These are phyloP conservation scores for Dunckerocampus dactyliophorus DNA, from an alignment of 2,113 vertebrate genomes.

Conservation along the genomic window DNA sequence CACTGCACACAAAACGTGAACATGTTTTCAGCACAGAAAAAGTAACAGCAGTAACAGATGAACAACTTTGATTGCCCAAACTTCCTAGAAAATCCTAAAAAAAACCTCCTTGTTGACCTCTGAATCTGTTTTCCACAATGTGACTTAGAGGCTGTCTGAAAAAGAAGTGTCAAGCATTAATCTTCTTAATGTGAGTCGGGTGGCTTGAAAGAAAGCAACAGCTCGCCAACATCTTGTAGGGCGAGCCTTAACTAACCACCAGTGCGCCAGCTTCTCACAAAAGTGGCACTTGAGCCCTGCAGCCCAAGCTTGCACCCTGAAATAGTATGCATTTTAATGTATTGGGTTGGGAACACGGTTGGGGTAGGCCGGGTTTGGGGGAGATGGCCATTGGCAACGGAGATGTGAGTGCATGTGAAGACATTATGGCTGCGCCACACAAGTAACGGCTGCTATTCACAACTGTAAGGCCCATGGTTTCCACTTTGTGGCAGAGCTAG, in stretches of 20 bases:
- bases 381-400: conserved; percentile 25
- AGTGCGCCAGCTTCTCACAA: conserved; percentile 46
- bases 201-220: conserved; percentile 20
- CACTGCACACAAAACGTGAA: no score
- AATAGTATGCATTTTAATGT: conserved; percentile 63
- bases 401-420: conserved; percentile 33
- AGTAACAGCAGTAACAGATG: no score
- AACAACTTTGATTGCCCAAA: neutral
- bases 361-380: conserved; percentile 14
- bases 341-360: conserved; percentile 46
- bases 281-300: conserved; percentile 58
- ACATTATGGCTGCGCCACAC: conserved; percentile 23
- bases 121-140: conserved; percentile 29
- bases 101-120: conserved; percentile 15
- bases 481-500: conserved; percentile 56
- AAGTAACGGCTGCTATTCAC: conserved; percentile 62
- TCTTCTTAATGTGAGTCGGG: conserved; percentile 51
- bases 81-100: conserved; percentile 6
- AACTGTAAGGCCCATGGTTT: conserved; percentile 48
- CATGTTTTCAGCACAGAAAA: no score
- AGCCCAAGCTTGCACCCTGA: conserved; percentile 53
- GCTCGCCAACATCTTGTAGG: conserved; percentile 34
- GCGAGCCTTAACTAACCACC: conserved; percentile 17
- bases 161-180: conserved; percentile 44
- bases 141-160: conserved; percentile 18